Percentiles rank a stretch among this genome's conserved stretches.
These are phyloP conservation scores for Grantiella picta DNA, from an alignment of 2,113 vertebrate species.

Conservation along the genomic window DNA sequence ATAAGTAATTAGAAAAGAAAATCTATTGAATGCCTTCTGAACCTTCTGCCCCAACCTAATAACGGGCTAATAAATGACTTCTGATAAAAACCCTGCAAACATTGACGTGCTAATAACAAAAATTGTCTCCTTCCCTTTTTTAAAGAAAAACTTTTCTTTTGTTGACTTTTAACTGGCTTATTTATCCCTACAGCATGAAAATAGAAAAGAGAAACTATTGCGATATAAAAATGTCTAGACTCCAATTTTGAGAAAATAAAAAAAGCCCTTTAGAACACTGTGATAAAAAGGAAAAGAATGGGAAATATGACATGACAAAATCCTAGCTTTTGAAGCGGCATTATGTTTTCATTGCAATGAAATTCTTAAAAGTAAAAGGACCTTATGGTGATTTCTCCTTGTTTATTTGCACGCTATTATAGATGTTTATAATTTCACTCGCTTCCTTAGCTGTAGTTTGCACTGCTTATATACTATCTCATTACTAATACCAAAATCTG, in stretches of 20 bases:
- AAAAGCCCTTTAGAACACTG: neutral
- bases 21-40: neutral
- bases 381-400: neutral
- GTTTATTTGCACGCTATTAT: neutral
- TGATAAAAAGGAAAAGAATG: neutral
- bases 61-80: neutral
- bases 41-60: neutral
- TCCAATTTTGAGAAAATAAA: neutral
- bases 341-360: neutral
- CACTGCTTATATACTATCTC: neutral
- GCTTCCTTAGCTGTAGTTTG: neutral
- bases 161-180: neutral
- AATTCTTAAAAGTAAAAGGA: neutral
- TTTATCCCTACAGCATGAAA: neutral
- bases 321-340: neutral
- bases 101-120: neutral
- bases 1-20: neutral
- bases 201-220: neutral
- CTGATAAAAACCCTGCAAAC: neutral
- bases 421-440: neutral
- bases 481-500: neutral
- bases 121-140: neutral
- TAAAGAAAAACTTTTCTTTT: neutral
- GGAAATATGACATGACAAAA: neutral
- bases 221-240: neutral